Conservation (phyloP, 2,888 invertebrate species). For the Dasysyrphus tricinctus region DNA sequence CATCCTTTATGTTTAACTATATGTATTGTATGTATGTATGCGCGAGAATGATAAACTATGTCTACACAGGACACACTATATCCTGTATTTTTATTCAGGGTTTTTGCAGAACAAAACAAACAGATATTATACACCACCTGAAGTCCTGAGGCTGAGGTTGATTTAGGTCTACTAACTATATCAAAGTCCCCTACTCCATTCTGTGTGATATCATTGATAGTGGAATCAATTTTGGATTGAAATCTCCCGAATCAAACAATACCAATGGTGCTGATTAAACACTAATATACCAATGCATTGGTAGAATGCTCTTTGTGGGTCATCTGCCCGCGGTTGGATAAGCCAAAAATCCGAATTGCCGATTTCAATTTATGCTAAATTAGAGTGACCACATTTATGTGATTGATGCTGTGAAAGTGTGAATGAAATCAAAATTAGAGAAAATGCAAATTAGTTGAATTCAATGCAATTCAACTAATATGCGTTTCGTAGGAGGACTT, state of each 20-base stretch:
- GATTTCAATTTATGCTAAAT: background rate
- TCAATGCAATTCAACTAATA: background rate
- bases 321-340: background rate
- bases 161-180: background rate
- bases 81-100: background rate
- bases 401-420: background rate
- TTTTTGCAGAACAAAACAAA: background rate
- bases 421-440: background rate
- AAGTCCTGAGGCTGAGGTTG: background rate
- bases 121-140: background rate
- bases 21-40: background rate
- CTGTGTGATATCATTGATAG: background rate
- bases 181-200: background rate
- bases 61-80: background rate
- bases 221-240: background rate
- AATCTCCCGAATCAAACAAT: constrained; percentile 1
- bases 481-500: background rate
- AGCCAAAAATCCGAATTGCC: background rate
- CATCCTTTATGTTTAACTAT: constrained; percentile 10
- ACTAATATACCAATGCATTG: background rate
- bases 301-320: background rate
- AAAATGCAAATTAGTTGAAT: background rate
- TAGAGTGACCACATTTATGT: background rate
- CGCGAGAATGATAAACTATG: constrained; percentile 6
- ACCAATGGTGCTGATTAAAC: background rate